Percentiles rank a stretch among this genome's conserved stretches.
Evolutionary conservation across 2,797 vertebrate genomes (phyloP).

Genomic region (Trematomus bernacchii): DNA sequence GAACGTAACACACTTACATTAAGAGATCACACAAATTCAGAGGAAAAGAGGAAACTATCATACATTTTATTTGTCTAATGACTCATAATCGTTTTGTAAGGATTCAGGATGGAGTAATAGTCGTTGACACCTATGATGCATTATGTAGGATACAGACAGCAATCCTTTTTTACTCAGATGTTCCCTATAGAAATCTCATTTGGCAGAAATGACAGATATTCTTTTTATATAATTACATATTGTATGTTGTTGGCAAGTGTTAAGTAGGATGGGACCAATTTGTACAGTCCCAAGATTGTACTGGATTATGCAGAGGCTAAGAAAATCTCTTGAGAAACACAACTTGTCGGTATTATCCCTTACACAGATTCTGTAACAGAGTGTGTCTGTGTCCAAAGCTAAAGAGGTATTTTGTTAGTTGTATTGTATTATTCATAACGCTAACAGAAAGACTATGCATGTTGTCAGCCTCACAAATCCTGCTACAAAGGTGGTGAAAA

Average conservation of each 20-base stretch:
- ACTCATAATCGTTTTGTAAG: not conserved
- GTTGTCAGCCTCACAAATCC: not conserved
- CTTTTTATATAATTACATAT: not conserved
- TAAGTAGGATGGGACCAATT: not conserved
- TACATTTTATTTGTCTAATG: not conserved
- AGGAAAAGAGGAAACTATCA: not conserved
- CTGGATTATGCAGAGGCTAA: not conserved
- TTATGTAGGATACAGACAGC: not conserved
- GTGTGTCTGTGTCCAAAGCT: not conserved
- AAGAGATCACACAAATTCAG: not conserved
- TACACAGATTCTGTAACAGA: not conserved
- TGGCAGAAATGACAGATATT: not conserved
- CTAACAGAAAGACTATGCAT: not conserved
- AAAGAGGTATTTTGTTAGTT: not conserved
- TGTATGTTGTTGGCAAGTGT: not conserved
- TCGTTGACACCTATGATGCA: not conserved
- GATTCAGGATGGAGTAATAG: not conserved
- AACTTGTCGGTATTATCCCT: not conserved
- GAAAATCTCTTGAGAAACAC: constrained; percentile 1
- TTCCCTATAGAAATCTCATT: not conserved
- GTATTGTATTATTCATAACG: not conserved
- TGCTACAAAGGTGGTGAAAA: not conserved
- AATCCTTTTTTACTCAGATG: not conserved
- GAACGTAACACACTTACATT: not conserved
- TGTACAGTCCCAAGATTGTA: not conserved